Base-by-base conservation (phyloP, 1,140 invertebrate species). In the Conus betulinus region DNA sequence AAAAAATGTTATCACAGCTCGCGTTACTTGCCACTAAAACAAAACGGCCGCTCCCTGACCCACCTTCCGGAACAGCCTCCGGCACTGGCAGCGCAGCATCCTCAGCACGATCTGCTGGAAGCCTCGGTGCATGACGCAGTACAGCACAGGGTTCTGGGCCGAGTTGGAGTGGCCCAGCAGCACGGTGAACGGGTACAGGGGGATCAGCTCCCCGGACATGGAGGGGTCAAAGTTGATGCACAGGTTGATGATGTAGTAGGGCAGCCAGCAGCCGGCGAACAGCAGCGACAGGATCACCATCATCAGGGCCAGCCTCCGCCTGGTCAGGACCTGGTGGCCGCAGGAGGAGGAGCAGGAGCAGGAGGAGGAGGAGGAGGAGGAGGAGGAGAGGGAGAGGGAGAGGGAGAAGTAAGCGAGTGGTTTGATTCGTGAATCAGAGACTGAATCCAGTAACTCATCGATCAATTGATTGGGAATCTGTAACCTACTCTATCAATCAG, bases 201-300 rank as follows among this genome's bases (percentile, higher is more conserved):
- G 88, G 23, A 93, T 92, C 10, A 94, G 78, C 27, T 89, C 71
- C 63, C 82, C 17, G 92, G 93, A 89, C 17, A 67, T 84, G 25
- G 52, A 11, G 94, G 55, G 87, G 90, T 97, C 97, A 23, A 97
- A 95, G 92, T 97, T 97, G 17, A 97, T 91, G n/a, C 97, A 93
- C 13, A 97, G 95, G 87, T 96, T 96, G 10, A 97, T 94, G 6
- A 97, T 96, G 92, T 97, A 97, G 94, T 97, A 97, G 0, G 97
- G 97, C n/a, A 98, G 93, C 97, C 97, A 97, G 93, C 97, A 97
- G 2, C 97, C 92, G 0, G 97, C 97, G 93, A 98, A 98, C 0
- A 97, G 95, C 1, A 97, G 95, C 0, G 97, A 97, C 5, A 97
- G 95, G 0, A 97, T 95, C 5, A 97, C 94, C 60, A 97, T 96